phyloP scores from a whole-genome alignment of 1,140 invertebrate genomes.

The Heliconius melpomene region DNA sequence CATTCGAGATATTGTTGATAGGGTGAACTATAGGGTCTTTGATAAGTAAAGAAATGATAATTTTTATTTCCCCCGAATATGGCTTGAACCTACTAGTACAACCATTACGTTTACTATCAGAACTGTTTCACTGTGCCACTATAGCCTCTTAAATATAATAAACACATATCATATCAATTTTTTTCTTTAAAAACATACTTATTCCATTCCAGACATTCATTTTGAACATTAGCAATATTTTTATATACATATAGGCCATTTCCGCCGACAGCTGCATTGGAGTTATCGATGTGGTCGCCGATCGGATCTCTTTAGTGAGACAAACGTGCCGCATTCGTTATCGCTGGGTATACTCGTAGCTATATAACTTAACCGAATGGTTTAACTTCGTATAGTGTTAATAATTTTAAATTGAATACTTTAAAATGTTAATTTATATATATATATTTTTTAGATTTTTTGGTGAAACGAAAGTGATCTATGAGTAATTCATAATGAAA shows the following conservation, averaged over 20 bases:
- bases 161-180: neutral
- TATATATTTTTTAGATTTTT: neutral
- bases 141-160: neutral
- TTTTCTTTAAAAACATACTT: neutral
- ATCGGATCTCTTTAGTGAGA: constrained; percentile 65
- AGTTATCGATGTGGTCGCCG: constrained; percentile 59
- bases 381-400: constrained; percentile 48
- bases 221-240: constrained; percentile 54
- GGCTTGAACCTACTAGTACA: no score
- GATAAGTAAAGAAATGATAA: no score
- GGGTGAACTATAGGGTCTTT: no score
- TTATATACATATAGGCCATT: constrained; percentile 55
- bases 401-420: constrained; percentile 27
- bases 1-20: no score
- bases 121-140: no score
- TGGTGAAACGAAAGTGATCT: no score
- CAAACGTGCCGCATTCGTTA: constrained; percentile 70
- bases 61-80: no score
- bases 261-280: constrained; percentile 67
- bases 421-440: neutral
- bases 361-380: constrained; percentile 58
- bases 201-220: neutral
- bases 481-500: no score
- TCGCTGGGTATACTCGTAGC: constrained; percentile 44
- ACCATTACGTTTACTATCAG: no score